Evolutionary conservation across 2,888 invertebrate genomes (phyloP).

Genomic region (Cephus runcator): DNA sequence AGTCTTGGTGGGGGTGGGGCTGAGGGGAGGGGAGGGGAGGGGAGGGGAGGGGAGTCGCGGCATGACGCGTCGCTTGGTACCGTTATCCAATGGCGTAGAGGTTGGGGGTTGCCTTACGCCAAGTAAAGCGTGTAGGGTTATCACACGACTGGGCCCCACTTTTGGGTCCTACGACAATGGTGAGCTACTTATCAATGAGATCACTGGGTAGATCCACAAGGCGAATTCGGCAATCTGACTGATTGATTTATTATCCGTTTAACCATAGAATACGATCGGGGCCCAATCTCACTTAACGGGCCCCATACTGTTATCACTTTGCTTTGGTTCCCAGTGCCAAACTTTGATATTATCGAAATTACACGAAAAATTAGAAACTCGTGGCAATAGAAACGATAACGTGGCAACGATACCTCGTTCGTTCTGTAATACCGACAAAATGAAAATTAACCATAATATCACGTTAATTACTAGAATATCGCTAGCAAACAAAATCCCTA

Average conservation of each 20-base stretch:
- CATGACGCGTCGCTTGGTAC: slow-evolving; percentile 57
- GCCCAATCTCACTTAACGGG: neutral
- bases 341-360: neutral
- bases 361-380: too few species aligned
- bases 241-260: slow-evolving; percentile 1
- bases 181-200: slow-evolving; percentile 62
- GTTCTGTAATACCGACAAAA: neutral
- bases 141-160: slow-evolving; percentile 22
- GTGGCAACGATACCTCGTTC: neutral
- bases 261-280: neutral
- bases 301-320: neutral
- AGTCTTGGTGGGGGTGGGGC: slow-evolving; percentile 20
- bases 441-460: neutral
- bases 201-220: slow-evolving; percentile 51
- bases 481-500: neutral
- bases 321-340: neutral
- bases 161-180: slow-evolving; percentile 56
- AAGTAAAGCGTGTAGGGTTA: slow-evolving; percentile 9
- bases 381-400: neutral
- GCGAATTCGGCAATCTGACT: slow-evolving; percentile 44
- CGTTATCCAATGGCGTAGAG: slow-evolving; percentile 60
- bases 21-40: slow-evolving; percentile 26
- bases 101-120: slow-evolving; percentile 5
- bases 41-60: slow-evolving; percentile 35
- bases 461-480: neutral